A percentile compares a stretch with the other conserved stretches of the same genome.
Conservation (phyloP, 1,140 invertebrate species). For the Drosophila azteca region DNA sequence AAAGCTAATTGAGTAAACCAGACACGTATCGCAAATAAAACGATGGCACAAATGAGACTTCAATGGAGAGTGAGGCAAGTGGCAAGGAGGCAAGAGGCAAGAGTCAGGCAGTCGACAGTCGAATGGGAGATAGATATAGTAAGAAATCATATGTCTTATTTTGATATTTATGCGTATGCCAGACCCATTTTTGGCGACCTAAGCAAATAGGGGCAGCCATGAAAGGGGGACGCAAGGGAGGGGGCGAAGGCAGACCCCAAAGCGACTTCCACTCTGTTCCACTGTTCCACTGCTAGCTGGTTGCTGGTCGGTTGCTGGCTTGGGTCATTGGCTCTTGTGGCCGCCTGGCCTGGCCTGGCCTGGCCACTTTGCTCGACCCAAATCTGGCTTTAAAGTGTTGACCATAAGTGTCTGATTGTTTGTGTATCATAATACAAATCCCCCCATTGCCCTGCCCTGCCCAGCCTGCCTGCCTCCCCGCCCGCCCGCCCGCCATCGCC, state of each 20-base stretch:
- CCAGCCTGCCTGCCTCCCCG: neutral
- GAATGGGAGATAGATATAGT: constrained; percentile 54
- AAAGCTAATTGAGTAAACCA: constrained; percentile 54
- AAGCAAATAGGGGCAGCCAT: constrained; percentile 69
- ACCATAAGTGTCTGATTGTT: constrained; percentile 82
- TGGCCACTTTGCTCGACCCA: constrained; percentile 60
- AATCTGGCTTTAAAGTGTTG: constrained; percentile 83
- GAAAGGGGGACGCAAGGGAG: neutral
- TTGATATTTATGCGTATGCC: constrained; percentile 79
- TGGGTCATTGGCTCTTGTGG: constrained; percentile 74
- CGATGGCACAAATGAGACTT: constrained; percentile 68
- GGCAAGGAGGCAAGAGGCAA: constrained; percentile 1
- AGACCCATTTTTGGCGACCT: constrained; percentile 80
- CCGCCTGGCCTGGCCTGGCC: no score
- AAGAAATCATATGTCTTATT: constrained; percentile 80
- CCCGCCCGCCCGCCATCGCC: constrained; percentile 15
- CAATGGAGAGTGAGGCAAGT: constrained; percentile 8
- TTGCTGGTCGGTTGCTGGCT: no score
- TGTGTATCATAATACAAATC: constrained; percentile 79
- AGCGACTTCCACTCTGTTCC: constrained; percentile 28
- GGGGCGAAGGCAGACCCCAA: constrained; percentile 49
- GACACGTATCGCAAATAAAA: constrained; percentile 76
- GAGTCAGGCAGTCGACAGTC: neutral
- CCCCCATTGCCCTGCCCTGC: neutral
- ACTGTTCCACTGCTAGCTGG: no score